Base-by-base conservation (phyloP, 2,113 vertebrate genomes). In the Maccullochella peelii region DNA sequence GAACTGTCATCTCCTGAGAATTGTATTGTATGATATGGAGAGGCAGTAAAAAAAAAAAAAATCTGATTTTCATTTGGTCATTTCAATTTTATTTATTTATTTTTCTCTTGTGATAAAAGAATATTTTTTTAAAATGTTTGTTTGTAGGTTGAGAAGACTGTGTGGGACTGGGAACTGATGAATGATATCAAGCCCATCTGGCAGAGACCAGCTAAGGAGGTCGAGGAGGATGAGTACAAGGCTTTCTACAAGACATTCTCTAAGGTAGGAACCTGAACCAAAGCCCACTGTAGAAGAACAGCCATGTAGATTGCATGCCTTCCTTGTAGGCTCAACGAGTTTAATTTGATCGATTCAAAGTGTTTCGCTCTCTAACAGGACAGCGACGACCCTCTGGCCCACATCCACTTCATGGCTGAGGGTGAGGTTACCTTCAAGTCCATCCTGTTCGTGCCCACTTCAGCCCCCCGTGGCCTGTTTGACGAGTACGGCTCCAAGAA, bases 131-230 rank as follows among this genome's bases (percentile, higher is more conserved):
- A n/a, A n/a, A n/a, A n/a, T 44, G 6, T 88, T 2, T 85, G 15
- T 54, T 54, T 82, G 3, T 82, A 99, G 98, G 98, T 99, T 86
- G 97, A 99, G 90, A 99, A 99, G 95, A 99, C 98, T 2, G 97
- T 99, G 74, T 99, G 98, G 98, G 98, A 99, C 54, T 99, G 98
- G 98, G 98, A 99, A 81, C 97, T 99, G 66, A 99, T 99, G 98
- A 99, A 99, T 86, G 98, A 99, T 65, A 99, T 99, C 87, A 99
- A 99, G 93, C 98, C 98, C 7, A 99, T 99, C 93, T 99, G 98
- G 98, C 97, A 99, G 94, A 97, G 98, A 86, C 97, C 96, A 14
- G 96, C 97, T 9, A 99, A 97, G 88, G 98, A 99, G 91, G 97
- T 99, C 42, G 98, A 99, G 89, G 98, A 99, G 10, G 97, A 99